Base-by-base conservation (phyloP, 1,140 invertebrate genomes). In the Achatina immaculata region DNA sequence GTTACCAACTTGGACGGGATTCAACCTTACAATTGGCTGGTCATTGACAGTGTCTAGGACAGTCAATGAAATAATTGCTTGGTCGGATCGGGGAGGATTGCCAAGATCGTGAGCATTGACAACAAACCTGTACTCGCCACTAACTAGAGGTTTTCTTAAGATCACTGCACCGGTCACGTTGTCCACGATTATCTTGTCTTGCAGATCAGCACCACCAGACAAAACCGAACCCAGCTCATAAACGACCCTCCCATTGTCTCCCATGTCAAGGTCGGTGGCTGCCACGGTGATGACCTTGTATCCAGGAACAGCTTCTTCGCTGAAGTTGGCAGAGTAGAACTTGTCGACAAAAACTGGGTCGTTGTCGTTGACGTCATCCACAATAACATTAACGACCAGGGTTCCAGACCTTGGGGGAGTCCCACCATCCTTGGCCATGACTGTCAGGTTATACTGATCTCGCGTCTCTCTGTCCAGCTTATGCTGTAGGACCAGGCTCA, bases 1-100 rank as follows among this genome's bases (percentile, higher is more conserved):
- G 11, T 86, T 78, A 71, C 85, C 85, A 4, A 87, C 81, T n/a
- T 84, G 85, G 11, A 89, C 82, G 0, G 85, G 72, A 69, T 87
- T 88, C 0, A 89, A 69, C 0, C 96, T 95, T 88, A 99, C 98
- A 68, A 94, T 94, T 0, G 98, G 98, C 0, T 93, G 93, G 88
- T 98, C 97, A 89, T 99, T 97, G 89, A 98, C 98, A 83, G 97
- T 96, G 90, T 99, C 97, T 81, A 95, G 93, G 0, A 99, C 92
- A 21, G 79, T 82, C 0, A 91, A 84, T 24, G 91, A 92, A 55
- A 98, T 92, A 55, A 93, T 92, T 16, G 97, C 92, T 31, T 94
- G 93, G 0, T 94, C 82, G 36, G 24, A 91, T 51, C 72, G 88
- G 81, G 78, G 91, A 66, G 90, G 94, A 24, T 83, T 85, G 0